Evolutionary conservation across 2,888 invertebrate genomes (phyloP).

Genomic region (Bugulina stolonifera): DNA sequence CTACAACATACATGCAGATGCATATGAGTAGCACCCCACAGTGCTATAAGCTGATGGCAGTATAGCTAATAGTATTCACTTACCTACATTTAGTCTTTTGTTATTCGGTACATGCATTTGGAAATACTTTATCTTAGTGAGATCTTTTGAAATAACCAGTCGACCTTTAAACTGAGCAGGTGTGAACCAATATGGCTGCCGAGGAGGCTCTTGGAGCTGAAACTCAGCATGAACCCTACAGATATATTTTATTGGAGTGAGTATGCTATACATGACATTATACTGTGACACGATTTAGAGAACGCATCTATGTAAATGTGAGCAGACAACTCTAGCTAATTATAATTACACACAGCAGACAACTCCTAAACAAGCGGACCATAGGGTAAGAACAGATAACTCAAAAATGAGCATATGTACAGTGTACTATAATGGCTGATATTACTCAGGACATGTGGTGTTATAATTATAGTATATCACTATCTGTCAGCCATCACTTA

Average conservation of each 20-base stretch:
- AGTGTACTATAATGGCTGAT: no score
- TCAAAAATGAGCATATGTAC: no score
- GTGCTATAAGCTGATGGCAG: no score
- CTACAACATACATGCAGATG: no score
- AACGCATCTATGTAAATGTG: no score
- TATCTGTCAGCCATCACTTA: no score
- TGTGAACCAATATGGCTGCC: conserved; percentile 51
- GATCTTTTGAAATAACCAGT: conserved; percentile 40
- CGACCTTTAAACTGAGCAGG: conserved; percentile 50
- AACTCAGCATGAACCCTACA: conserved; percentile 51
- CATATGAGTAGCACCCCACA: no score
- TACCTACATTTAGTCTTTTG: conserved; percentile 49
- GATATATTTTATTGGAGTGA: neutral
- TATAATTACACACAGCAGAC: neutral
- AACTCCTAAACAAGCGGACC: neutral
- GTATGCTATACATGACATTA: neutral
- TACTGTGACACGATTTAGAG: neutral
- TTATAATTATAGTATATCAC: no score
- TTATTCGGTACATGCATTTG: conserved; percentile 44
- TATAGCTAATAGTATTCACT: no score
- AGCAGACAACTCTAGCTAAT: neutral
- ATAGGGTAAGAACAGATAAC: no score
- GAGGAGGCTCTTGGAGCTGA: conserved; percentile 49
- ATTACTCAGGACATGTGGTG: no score
- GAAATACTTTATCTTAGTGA: conserved; percentile 39